phyloP scores from a whole-genome alignment of 1,140 invertebrate genomes.

The Caenorhabditis remanei region DNA sequence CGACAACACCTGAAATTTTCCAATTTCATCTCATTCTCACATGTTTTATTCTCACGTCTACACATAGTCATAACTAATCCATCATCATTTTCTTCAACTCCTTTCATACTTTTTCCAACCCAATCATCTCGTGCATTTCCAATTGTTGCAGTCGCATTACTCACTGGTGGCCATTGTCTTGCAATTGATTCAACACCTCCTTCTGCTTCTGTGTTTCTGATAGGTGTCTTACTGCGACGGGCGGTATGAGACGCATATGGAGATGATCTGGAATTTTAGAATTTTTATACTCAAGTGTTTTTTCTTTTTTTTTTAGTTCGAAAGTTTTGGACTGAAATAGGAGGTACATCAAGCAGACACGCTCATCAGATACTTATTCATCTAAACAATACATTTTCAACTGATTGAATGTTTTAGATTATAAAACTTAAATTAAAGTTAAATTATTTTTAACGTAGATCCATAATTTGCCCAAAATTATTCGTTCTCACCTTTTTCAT shows the following conservation, averaged over 20 bases:
- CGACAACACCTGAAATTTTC: conserved; percentile 65
- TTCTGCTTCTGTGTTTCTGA: conserved; percentile 30
- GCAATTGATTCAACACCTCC: conserved; percentile 44
- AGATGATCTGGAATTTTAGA: conserved; percentile 53
- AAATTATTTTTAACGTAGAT: too few species aligned
- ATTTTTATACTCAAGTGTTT: neutral
- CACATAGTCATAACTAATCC: conserved; percentile 61
- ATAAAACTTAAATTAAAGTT: too few species aligned
- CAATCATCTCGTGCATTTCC: conserved; percentile 61
- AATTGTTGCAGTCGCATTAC: conserved; percentile 58
- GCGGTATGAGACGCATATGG: conserved; percentile 58
- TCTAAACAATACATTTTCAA: too few species aligned
- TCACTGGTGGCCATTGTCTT: conserved; percentile 60
- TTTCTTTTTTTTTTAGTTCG: too few species aligned
- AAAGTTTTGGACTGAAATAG: too few species aligned
- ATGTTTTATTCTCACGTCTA: conserved; percentile 49
- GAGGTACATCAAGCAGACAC: too few species aligned
- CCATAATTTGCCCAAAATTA: too few species aligned
- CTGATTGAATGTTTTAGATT: too few species aligned
- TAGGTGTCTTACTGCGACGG: conserved; percentile 54
- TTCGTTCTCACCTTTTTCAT: too few species aligned
- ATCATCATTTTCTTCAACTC: conserved; percentile 54
- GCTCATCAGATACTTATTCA: too few species aligned
- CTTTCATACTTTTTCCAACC: conserved; percentile 48
- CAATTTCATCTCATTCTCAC: neutral